Evolutionary conservation across 2,888 invertebrate genomes (phyloP).

Genomic region (Eupelmus urozonus): DNA sequence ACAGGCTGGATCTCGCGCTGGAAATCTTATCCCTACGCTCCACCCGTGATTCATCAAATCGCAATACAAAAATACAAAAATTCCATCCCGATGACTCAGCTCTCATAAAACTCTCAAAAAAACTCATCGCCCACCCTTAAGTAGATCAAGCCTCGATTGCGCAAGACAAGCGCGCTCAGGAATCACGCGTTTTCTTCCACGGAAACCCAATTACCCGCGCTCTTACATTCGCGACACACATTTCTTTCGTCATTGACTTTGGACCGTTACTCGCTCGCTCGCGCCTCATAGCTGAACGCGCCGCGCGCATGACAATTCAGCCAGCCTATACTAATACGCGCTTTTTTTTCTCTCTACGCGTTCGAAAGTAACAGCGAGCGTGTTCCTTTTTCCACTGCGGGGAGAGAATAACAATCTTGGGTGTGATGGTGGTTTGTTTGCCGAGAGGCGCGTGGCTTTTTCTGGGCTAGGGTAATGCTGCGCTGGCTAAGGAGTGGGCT

Average conservation of each 20-base stretch:
- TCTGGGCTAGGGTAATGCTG: not conserved
- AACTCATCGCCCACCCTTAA: too few species aligned
- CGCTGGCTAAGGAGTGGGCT: not conserved
- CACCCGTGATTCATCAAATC: too few species aligned
- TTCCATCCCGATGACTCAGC: too few species aligned
- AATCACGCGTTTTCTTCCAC: not conserved
- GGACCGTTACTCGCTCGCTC: slow-evolving; percentile 33
- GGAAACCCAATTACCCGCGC: slow-evolving; percentile 12
- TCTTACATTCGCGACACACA: slow-evolving; percentile 37
- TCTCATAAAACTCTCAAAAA: too few species aligned
- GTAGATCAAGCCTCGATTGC: not conserved
- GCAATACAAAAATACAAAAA: too few species aligned
- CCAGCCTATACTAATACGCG: slow-evolving; percentile 19
- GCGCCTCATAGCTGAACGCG: not conserved
- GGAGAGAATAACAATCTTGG: not conserved
- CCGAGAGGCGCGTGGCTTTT: not conserved
- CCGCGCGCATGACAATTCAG: slow-evolving; percentile 35
- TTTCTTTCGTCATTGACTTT: slow-evolving; percentile 46
- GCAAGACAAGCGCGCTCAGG: not conserved
- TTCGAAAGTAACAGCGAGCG: slow-evolving; percentile 31
- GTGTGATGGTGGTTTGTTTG: not conserved
- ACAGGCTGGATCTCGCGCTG: too few species aligned
- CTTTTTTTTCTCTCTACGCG: not conserved
- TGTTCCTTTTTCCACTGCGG: not conserved
- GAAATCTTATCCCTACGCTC: too few species aligned